These are phyloP conservation scores for Semnopithecus entellus DNA, from an alignment of 2,113 vertebrate genomes.

Conservation along the genomic window DNA sequence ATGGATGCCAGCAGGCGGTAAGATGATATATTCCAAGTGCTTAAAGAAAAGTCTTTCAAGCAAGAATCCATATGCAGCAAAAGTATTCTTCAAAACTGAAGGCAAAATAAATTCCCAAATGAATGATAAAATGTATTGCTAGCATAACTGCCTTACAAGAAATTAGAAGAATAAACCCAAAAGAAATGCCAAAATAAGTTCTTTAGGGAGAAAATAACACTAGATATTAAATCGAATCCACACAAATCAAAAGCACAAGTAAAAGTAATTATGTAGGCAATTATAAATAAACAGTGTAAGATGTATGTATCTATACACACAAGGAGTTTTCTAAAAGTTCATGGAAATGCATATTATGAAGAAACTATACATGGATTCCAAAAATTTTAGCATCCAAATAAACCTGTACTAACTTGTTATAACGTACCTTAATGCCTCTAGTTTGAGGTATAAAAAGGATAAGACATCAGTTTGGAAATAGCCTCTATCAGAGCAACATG, in stretches of 20 bases:
- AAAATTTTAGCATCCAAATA: too few species aligned
- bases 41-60: neutral
- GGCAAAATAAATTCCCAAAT: neutral
- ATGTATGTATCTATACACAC: neutral
- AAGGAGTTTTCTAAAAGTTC: too few species aligned
- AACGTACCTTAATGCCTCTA: too few species aligned
- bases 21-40: neutral
- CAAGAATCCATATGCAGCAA: neutral
- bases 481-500: too few species aligned
- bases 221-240: neutral
- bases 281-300: neutral
- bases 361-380: too few species aligned
- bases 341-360: too few species aligned
- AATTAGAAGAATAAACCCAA: neutral
- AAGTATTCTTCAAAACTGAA: constrained; percentile 2
- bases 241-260: neutral
- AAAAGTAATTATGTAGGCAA: neutral
- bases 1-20: neutral
- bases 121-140: neutral
- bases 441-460: too few species aligned
- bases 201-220: neutral
- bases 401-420: too few species aligned
- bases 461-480: too few species aligned
- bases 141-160: neutral
- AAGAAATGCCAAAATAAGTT: neutral